Evolutionary conservation across 2,888 invertebrate genomes (phyloP).

Genomic region (Lacanobia oleracea): DNA sequence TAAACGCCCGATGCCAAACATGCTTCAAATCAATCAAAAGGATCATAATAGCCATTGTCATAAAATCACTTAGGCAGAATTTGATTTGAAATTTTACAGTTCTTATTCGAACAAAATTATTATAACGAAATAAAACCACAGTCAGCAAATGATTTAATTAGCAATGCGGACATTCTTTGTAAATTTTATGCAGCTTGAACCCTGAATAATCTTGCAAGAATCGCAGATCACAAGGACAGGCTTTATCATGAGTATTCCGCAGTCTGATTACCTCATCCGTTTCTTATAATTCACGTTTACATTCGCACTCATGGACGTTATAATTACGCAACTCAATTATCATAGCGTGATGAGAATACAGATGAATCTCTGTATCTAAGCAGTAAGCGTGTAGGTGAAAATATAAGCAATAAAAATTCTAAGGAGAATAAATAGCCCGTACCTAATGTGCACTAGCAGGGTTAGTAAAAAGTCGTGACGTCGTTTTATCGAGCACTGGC

Average conservation of each 20-base stretch:
- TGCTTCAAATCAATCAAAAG: not conserved
- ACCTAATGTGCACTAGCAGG: constrained; percentile 45
- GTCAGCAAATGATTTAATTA: constrained; percentile 1
- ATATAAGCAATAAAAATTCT: constrained; percentile 50
- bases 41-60: not conserved
- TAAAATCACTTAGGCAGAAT: not conserved
- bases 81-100: not conserved
- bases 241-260: constrained; percentile 38
- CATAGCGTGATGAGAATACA: constrained; percentile 52
- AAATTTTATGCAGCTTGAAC: not conserved
- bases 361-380: constrained; percentile 45
- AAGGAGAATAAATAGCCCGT: constrained; percentile 52
- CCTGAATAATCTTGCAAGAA: constrained; percentile 20
- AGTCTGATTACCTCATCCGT: constrained; percentile 55
- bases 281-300: constrained; percentile 55
- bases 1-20: not conserved
- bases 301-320: constrained; percentile 57
- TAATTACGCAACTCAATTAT: constrained; percentile 63
- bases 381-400: constrained; percentile 47
- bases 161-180: constrained; percentile 14
- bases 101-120: not conserved
- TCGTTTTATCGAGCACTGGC: constrained; percentile 53
- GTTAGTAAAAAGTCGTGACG: constrained; percentile 54
- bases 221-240: constrained; percentile 27
- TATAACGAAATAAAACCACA: not conserved